Percentiles rank a stretch among this genome's conserved stretches.
phyloP scores from a whole-genome alignment of 2,888 invertebrate genomes.

The Conus canariensis region DNA sequence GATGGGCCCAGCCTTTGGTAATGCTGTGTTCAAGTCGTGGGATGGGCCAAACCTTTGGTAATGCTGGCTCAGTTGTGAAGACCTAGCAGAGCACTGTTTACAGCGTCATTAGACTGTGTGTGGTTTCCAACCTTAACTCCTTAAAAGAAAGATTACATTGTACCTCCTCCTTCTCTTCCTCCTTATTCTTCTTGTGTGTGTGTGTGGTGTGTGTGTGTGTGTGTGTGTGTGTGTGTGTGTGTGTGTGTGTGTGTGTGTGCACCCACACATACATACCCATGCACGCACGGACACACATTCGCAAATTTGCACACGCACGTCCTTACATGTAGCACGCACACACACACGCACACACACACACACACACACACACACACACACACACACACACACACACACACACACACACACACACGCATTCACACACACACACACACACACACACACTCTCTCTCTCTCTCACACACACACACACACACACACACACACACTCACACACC shows the following conservation, averaged over 20 bases:
- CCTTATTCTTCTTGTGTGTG: not conserved
- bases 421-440: not conserved
- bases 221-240: conserved; percentile 1
- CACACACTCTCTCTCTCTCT: not conserved
- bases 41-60: no score
- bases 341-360: not conserved
- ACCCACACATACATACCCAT: not conserved
- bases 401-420: not conserved
- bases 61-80: no score
- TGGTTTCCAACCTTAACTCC: no score
- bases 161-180: no score
- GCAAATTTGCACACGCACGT: no score
- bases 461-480: not conserved
- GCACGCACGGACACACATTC: not conserved
- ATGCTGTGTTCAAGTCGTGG: no score
- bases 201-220: not conserved
- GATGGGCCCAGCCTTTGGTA: no score
- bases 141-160: no score
- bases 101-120: no score
- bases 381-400: conserved; percentile 5
- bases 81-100: no score
- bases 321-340: not conserved
- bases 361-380: conserved; percentile 5
- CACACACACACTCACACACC: not conserved
- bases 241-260: conserved; percentile 6